Conservation (phyloP, 1,140 invertebrate species). For the Parasteatoda tepidariorum region DNA sequence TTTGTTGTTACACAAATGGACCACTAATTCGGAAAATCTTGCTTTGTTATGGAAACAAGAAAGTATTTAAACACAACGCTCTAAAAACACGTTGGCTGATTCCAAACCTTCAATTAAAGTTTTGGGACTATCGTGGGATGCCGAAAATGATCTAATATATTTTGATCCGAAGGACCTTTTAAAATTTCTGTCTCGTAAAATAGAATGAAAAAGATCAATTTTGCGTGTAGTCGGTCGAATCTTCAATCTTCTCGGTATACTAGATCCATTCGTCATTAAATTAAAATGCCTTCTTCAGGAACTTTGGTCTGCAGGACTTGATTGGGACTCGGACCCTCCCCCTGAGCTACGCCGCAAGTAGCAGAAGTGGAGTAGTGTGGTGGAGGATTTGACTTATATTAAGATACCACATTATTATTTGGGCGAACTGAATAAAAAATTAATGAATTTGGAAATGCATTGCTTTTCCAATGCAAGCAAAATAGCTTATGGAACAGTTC, state of each 20-base stretch:
- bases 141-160: not conserved
- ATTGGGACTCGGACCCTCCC: not conserved
- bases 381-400: not conserved
- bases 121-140: not conserved
- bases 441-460: not conserved
- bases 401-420: not conserved
- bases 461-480: not conserved
- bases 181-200: not conserved
- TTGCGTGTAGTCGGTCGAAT: too few relatives aligned
- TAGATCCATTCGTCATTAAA: too few relatives aligned
- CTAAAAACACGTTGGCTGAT: not conserved
- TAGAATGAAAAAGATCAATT: not conserved
- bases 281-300: not conserved
- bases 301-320: not conserved
- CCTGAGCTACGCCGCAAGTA: not conserved
- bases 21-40: too few relatives aligned
- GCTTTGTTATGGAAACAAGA: not conserved
- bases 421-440: not conserved
- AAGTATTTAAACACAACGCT: not conserved
- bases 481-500: not conserved
- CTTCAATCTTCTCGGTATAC: not conserved
- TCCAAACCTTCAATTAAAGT: not conserved
- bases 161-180: not conserved
- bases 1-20: too few relatives aligned
- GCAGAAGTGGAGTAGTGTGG: not conserved